Base-by-base conservation (phyloP, 2,113 vertebrate genomes). In the Trematomus loennbergii region DNA sequence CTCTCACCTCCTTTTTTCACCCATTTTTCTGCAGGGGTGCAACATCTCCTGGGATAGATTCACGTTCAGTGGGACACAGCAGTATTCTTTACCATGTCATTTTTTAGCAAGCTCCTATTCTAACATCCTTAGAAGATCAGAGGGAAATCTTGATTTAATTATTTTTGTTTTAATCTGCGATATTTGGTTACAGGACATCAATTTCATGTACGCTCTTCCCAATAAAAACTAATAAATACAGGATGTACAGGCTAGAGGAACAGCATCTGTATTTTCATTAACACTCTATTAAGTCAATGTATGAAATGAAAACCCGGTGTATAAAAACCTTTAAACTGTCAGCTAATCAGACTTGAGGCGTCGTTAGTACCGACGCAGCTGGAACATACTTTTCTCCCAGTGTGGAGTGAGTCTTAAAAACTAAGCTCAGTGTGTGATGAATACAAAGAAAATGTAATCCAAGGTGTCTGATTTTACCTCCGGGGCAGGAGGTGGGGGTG, bases 381-480 rank as follows among this genome's bases (percentile, higher is more conserved):
- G 82, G 86, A 85, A 79, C 62, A 59, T 60, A 84, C 80, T 90
- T 84, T 29, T 93, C 88, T 88, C 89, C 83, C 78, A 73, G 68
- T 86, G 55, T 78, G 36, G 71, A 86, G 60, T 17, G 50, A 86
- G 84, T 84, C 72, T 87, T 87, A 85, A 82, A 91, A 90, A 81
- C 66, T 25, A 78, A 86, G 79, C 73, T 59, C 62, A 85, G 66
- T 84, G 68, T 82, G 76, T 65, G 77, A 86, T 83, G 85, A 91
- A 92, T 91, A 90, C 81, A 73, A 75, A 73, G 81, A 84, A 84
- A 78, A 22, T 74, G 60, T 86, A 87, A 90, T 90, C 80, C 61
- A 62, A 87, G 84, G 85, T 91, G 89, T 92, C 86, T 92, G 78
- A 82, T 91, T 92, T 90, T 90, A 75, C 87, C 91, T 89, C 65